Base-by-base conservation (phyloP, 2,113 vertebrate genomes). In the Ameiurus melas region DNA sequence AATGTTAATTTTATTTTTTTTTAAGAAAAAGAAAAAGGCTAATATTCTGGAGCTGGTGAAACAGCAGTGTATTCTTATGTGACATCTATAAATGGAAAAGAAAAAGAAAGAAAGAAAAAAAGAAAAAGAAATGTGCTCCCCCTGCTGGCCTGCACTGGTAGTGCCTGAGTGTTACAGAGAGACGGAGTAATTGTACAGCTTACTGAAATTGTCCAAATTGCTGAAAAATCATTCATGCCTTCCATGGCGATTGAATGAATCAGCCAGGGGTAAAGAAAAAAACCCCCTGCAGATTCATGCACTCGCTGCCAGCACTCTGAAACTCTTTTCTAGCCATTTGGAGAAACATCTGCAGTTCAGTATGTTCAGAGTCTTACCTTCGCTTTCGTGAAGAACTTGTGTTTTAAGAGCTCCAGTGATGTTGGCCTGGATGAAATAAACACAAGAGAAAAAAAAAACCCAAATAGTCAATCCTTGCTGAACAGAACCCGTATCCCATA, bases 321-420 rank as follows among this genome's bases (percentile, higher is more conserved):
- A 66, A 62, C 55, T 70, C 80, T 81, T 17, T n/a, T 30, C 19
- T 39, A 20, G 9, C 64, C 51, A 17, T 47, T 5, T 3, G 27
- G 43, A 20, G 27, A 70, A 25, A 33, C 7, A 27, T 80, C 20
- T 19, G 33, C 0, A 68, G 22, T 30, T 30, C n/a, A 51, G 12
- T 14, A 13, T 6, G 43, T 8, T n/a, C 22, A 43, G 22, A 30
- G 14, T 22, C 94, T 90, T 95, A 97, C 97, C 97, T 97, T 97
- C 30, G 97, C 96, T 95, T 97, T 97, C 51, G 97, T 96, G 94
- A 97, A 97, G 94, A 97, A 97, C 91, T 97, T 97, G 93, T 97
- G 96, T 89, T 97, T 96, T 94, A 97, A 91, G 62, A 97, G 94
- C 90, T 97, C 97, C 91, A 95, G 96, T 91, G 97, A 96, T 90